Conservation (phyloP, 2,797 vertebrate species). For the Gadopsis bispinosus region DNA sequence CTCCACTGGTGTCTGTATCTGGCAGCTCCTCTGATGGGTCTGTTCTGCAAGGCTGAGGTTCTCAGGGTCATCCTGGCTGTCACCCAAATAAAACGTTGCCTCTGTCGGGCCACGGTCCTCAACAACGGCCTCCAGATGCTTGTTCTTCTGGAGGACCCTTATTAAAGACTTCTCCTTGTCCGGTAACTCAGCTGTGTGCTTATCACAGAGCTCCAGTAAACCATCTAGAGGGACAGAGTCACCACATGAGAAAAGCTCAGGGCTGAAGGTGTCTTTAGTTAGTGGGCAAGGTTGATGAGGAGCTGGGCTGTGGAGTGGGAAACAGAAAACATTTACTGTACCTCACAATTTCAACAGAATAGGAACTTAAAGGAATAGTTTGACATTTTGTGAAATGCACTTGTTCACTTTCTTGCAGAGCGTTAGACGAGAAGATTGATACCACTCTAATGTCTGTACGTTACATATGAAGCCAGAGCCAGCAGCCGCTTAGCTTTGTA, state of each 20-base stretch:
- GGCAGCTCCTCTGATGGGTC: conserved; percentile 31
- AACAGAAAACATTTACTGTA: not conserved
- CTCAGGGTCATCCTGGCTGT: conserved; percentile 24
- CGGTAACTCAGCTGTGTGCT: conserved; percentile 6
- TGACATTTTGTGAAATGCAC: not conserved
- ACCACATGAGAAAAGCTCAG: conserved; percentile 3
- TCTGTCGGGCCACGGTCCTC: conserved; percentile 23
- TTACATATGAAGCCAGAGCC: no score
- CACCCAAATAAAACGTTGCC: conserved; percentile 63
- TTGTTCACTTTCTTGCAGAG: not conserved
- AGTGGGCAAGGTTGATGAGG: conserved; percentile 74
- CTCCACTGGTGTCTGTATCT: conserved; percentile 69
- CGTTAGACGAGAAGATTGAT: not conserved
- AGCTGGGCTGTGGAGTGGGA: conserved; percentile 71
- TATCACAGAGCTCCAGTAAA: conserved; percentile 22
- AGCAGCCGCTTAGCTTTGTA: no score
- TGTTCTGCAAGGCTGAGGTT: conserved; percentile 18
- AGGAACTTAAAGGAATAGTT: not conserved
- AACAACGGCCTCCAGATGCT: conserved; percentile 61
- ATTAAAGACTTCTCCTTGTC: conserved; percentile 36
- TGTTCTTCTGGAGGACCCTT: conserved; percentile 54
- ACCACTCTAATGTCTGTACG: not conserved
- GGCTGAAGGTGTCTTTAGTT: conserved; percentile 5
- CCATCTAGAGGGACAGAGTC: conserved; percentile 32
- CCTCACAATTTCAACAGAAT: not conserved